Base-by-base conservation (phyloP, 2,888 invertebrate species). In the Ectemnius lituratus region DNA sequence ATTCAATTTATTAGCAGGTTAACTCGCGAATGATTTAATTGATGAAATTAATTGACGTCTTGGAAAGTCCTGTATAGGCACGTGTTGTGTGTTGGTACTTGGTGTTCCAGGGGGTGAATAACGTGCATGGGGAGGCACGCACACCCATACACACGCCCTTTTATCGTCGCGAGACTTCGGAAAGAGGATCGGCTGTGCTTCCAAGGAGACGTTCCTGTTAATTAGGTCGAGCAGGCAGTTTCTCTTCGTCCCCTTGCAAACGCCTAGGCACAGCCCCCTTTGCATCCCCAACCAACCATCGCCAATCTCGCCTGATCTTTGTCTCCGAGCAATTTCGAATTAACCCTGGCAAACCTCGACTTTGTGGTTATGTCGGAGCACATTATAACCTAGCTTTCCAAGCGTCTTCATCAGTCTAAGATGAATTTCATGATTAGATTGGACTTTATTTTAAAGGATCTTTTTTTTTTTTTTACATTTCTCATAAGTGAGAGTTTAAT, bases 141-240 rank as follows among this genome's bases (percentile, higher is more conserved):
- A 14, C 16, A 52, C 16, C 47, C 71, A 64, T 62, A 62, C 57
- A 60, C 13, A 16, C 52, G 67, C 64, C 37, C 73, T 70, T 70
- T 76, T 76, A 76, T 79, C 70, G 72, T 49, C 16, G 49, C 27
- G 61, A 56, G 61, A 68, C 64, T 69, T 73, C 59, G 67, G 67
- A 64, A 78, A 70, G 72, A 75, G 73, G 80, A 79, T 79, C 68
- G 67, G 68, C 37, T 57, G 67, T 61, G 67, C 78, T 62, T 75
- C 62, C 70, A 66, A 68, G 61, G 62, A 59, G 61, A 47, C 68
- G 73, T 62, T 63, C 67, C 45, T 57, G 81, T 80, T 80, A 80
- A 80, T 80, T 80, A 81, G 81, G 79, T 81, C 78, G 81, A 65
- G 62, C 67, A 71, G 46, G 68, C 59, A 61, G 70, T 68, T 47